Base-by-base conservation (phyloP, 2,113 vertebrate species). In the Coptodon rendalli region DNA sequence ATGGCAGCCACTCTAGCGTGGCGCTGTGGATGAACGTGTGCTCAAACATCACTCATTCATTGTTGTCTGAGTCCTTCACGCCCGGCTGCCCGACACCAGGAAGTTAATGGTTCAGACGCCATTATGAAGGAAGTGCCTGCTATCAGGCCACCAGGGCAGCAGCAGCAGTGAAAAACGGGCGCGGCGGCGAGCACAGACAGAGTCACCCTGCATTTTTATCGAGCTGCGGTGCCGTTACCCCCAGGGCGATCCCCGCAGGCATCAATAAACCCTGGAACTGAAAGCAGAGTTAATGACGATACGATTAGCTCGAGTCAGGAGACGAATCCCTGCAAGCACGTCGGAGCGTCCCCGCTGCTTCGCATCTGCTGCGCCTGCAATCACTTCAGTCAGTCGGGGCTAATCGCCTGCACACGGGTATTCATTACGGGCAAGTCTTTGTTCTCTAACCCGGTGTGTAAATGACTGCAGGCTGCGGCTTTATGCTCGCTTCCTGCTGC, bases 31-130 rank as follows among this genome's bases (percentile, higher is more conserved):
- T 66, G 43, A 82, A 80, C 11, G 11, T 48, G 17, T 9, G 38
- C 76, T 31, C 40, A 16, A 83, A 87, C 85, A 90, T 81, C 89
- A 53, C 36, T 87, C 87, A 59, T 16, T 78, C 84, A 57, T 84
- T 82, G 76, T 73, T 53, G 86, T 84, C 6, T 0, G 85, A 88
- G 89, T 45, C 84, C 91, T 92, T 92, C 89, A 91, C 12, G 61
- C 66, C 57, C 5, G 19, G 66, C 71, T 82, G 80, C 16, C 71
- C 5, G 31, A 76, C 84, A 24, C 52, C 43, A 29, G n/a, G 56
- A 53, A 80, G 80, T 81, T 85, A 89, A 86, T 84, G 76, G 5
- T 13, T 80, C 71, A 17, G 89, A 68, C 50, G 29, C 27, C 82
- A 48, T 89, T 13, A 87, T 45, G 61, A 27, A 83, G 61, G 63